phyloP scores from a whole-genome alignment of 1,140 invertebrate species.

The Bombus waltoni region DNA sequence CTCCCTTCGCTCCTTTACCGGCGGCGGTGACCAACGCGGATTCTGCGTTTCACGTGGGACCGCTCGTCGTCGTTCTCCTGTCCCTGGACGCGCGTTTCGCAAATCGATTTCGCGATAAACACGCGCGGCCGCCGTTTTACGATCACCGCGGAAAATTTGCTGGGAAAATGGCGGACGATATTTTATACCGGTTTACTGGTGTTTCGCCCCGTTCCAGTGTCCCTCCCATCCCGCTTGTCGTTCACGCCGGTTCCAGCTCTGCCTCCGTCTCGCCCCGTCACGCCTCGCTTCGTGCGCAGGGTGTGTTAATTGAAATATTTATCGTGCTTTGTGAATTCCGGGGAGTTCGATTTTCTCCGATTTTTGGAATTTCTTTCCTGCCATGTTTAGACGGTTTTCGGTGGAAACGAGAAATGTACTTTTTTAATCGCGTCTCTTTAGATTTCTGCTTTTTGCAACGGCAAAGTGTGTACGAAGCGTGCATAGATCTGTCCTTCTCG shows the following conservation, averaged over 20 bases:
- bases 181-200: conserved; percentile 32
- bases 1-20: not conserved
- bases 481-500: not conserved
- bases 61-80: conserved; percentile 1
- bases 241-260: not conserved
- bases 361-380: too few species aligned
- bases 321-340: not conserved
- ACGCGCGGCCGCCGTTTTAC: conserved; percentile 30
- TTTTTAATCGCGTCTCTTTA: too few species aligned
- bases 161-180: conserved; percentile 24
- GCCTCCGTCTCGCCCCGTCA: not conserved
- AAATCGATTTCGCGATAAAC: conserved; percentile 64
- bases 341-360: not conserved
- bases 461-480: not conserved
- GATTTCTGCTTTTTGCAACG: not conserved
- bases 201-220: not conserved
- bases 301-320: conserved; percentile 33
- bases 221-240: not conserved
- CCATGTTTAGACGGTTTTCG: not conserved
- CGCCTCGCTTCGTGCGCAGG: not conserved
- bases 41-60: conserved; percentile 27
- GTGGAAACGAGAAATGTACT: not conserved
- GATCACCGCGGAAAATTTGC: conserved; percentile 54
- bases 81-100: conserved; percentile 48
- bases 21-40: conserved; percentile 43